These are phyloP conservation scores for Mythimna albipuncta DNA, from an alignment of 2,888 invertebrate species.

Conservation along the genomic window DNA sequence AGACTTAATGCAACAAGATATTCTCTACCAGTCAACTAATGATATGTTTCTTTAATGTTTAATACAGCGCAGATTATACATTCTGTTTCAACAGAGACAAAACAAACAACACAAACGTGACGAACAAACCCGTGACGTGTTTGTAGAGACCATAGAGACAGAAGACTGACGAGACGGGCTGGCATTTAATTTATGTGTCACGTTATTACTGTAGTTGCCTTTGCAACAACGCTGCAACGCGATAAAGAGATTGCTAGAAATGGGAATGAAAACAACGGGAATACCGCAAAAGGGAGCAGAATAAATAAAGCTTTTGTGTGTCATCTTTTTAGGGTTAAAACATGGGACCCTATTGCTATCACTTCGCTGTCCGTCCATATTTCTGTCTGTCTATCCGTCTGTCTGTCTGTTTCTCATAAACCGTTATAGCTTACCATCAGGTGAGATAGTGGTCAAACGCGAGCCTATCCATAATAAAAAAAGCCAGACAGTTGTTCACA, in stretches of 20 bases:
- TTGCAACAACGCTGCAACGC: constrained; percentile 10
- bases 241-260: constrained; percentile 6
- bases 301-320: not conserved
- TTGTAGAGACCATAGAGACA: constrained; percentile 42
- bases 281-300: not conserved
- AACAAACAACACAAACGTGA: constrained; percentile 41
- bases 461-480: no score
- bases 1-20: no score
- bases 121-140: constrained; percentile 49
- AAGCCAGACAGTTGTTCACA: no score
- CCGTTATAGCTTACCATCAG: no score
- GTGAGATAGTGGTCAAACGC: no score
- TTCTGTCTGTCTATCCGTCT: no score
- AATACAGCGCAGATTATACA: not conserved
- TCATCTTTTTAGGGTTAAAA: no score
- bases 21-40: no score
- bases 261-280: constrained; percentile 2
- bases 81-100: not conserved
- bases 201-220: constrained; percentile 12
- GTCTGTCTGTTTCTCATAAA: no score
- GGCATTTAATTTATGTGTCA: constrained; percentile 38
- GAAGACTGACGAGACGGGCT: constrained; percentile 34
- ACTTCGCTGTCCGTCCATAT: no score
- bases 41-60: not conserved
- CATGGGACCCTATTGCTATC: no score